Conservation (phyloP, 1,140 invertebrate species). For the Caenorhabditis brenneri region DNA sequence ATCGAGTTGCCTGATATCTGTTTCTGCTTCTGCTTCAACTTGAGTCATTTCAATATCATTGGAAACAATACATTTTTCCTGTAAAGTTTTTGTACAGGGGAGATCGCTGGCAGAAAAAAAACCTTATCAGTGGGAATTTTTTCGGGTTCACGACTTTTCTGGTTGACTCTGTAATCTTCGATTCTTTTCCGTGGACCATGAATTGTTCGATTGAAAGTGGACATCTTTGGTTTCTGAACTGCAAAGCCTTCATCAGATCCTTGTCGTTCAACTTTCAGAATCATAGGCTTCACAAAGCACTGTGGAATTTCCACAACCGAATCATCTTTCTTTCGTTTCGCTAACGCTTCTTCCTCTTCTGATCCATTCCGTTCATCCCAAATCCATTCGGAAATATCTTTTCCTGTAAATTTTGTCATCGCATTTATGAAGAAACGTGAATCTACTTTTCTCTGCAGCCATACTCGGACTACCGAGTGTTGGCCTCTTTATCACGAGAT, state of each 20-base stretch:
- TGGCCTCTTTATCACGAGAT: neutral
- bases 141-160: neutral
- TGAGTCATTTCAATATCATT: no score
- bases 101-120: no score
- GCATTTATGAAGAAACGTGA: neutral
- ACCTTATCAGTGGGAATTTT: neutral
- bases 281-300: slow-evolving; percentile 1
- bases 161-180: neutral
- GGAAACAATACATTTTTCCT: no score
- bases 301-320: neutral
- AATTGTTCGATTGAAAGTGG: neutral
- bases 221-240: neutral
- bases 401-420: neutral
- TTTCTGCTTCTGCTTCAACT: no score
- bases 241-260: neutral
- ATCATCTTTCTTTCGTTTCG: neutral
- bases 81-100: no score
- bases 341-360: neutral
- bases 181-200: neutral
- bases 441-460: neutral
- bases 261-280: no score
- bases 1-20: neutral
- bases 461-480: neutral
- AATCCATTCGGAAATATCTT: neutral
- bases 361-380: slow-evolving; percentile 14